Percentiles rank a stretch among this genome's conserved stretches.
These are phyloP conservation scores for Solenopsis invicta DNA, from an alignment of 1,140 invertebrate species.

Conservation along the genomic window DNA sequence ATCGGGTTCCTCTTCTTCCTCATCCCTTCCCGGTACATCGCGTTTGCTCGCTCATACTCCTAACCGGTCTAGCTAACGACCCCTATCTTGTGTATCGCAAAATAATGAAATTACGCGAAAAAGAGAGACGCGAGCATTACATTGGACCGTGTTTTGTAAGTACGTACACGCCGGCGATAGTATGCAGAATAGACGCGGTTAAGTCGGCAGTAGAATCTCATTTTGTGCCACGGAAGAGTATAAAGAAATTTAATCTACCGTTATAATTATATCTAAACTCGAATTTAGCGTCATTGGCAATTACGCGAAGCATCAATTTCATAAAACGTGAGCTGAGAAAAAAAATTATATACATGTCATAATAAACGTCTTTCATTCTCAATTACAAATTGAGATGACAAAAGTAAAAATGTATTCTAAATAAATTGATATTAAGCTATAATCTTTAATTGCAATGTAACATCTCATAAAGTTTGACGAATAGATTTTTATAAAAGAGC, in stretches of 20 bases:
- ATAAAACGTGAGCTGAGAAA: not conserved
- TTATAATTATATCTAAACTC: conserved; percentile 16
- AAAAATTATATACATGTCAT: not conserved
- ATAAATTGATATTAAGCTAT: not conserved
- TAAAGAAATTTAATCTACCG: conserved; percentile 33
- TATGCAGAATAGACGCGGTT: conserved; percentile 35
- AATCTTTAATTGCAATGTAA: not conserved
- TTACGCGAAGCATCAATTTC: conserved; percentile 6
- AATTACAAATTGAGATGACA: not conserved
- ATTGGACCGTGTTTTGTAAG: conserved; percentile 47
- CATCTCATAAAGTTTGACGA: not conserved
- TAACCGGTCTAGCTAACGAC: conserved; percentile 73
- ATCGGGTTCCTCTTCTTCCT: conserved; percentile 63
- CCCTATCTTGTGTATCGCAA: conserved; percentile 78
- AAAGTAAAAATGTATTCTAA: not conserved
- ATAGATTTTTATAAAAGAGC: not conserved
- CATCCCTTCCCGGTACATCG: not conserved
- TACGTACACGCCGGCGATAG: conserved; percentile 31
- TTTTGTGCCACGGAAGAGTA: not conserved
- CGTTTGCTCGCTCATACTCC: conserved; percentile 60
- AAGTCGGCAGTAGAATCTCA: conserved; percentile 13
- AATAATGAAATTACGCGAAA: conserved; percentile 85
- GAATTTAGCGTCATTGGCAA: not conserved
- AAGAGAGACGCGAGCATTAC: conserved; percentile 69
- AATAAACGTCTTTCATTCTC: not conserved